phyloP scores from a whole-genome alignment of 2,888 invertebrate species.

The Neoaliturus tenellus region DNA sequence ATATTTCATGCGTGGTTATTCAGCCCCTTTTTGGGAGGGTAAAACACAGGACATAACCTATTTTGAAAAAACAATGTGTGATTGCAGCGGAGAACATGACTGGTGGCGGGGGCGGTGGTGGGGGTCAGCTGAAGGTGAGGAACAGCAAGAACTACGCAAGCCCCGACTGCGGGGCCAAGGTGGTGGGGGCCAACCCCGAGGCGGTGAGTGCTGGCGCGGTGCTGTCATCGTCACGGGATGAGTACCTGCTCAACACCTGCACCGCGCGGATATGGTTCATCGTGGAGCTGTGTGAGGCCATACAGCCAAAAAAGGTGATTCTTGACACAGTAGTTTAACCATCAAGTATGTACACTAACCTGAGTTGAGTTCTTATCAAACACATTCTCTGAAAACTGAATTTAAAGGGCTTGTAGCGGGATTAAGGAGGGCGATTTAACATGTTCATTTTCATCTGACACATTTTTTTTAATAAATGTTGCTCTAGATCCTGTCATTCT shows the following conservation, averaged over 20 bases:
- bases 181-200: constrained; percentile 92
- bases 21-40: no score
- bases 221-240: constrained; percentile 93
- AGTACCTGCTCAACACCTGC: constrained; percentile 98
- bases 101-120: constrained; percentile 21
- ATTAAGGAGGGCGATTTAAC: no score
- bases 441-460: no score
- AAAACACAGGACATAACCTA: no score
- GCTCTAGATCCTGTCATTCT: no score
- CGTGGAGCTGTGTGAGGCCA: constrained; percentile 98
- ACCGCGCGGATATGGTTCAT: constrained; percentile 96
- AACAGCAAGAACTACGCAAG: constrained; percentile 97
- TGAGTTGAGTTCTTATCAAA: neutral
- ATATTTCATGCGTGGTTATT: no score
- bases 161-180: constrained; percentile 97
- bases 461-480: no score
- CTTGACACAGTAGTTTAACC: neutral
- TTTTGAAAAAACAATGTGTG: no score
- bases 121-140: constrained; percentile 71
- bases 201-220: constrained; percentile 91
- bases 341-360: neutral
- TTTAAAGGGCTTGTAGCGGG: no score
- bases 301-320: constrained; percentile 88
- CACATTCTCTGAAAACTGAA: neutral
- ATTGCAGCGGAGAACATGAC: constrained; percentile 81